A percentile compares a stretch with the other conserved stretches of the same genome.
Conservation (phyloP, 2,113 vertebrate species). For the Trichechus manatus region DNA sequence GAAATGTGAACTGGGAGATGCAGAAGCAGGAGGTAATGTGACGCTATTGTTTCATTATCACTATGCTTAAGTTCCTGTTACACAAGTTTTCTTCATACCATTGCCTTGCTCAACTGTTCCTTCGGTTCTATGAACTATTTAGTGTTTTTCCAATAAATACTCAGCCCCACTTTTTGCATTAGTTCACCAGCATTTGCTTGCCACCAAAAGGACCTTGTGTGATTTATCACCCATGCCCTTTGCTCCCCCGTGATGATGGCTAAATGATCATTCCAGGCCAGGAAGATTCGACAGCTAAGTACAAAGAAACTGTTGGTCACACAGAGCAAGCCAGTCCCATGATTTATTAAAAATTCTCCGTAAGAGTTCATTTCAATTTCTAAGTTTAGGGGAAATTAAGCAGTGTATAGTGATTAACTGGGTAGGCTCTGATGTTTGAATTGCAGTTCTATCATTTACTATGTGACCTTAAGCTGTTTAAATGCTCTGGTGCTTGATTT, state of each 20-base stretch:
- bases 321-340: background rate
- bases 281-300: background rate
- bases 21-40: background rate
- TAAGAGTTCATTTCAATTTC: background rate
- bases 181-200: conserved; percentile 10
- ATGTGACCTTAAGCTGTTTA: background rate
- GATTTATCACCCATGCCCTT: background rate
- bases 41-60: background rate
- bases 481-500: background rate
- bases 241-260: background rate
- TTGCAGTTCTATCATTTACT: background rate
- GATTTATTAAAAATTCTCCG: background rate
- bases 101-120: background rate
- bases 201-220: background rate
- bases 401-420: background rate
- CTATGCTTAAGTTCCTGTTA: background rate
- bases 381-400: conserved; percentile 14
- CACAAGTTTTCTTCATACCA: background rate
- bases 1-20: conserved; percentile 40
- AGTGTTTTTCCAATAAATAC: background rate
- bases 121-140: background rate
- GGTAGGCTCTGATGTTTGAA: background rate
- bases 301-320: background rate
- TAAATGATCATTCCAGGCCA: background rate
- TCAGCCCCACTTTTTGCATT: background rate